A percentile compares a stretch with the other conserved stretches of the same genome.
Conservation (phyloP, 1,140 invertebrate species). For the Paracyclopina nana region DNA sequence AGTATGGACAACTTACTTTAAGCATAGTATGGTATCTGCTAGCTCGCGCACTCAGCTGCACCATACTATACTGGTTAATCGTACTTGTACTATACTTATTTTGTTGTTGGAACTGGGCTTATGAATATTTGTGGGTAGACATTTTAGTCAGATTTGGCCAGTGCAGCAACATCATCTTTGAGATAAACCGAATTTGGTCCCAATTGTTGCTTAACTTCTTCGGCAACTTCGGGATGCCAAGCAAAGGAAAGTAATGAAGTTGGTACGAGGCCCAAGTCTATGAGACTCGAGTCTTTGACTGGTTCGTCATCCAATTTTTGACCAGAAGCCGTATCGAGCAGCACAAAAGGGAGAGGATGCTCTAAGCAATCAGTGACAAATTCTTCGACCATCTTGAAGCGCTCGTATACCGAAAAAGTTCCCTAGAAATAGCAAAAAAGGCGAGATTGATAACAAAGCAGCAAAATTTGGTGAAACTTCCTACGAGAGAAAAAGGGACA, state of each 20-base stretch:
- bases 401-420: slow-evolving; percentile 12
- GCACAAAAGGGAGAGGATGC: not conserved
- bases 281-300: not conserved
- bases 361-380: slow-evolving; percentile 7
- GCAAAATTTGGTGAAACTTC: not conserved
- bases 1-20: too few relatives aligned
- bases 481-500: not conserved
- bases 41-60: too few relatives aligned
- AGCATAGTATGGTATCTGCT: too few relatives aligned
- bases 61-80: too few relatives aligned
- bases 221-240: slow-evolving; percentile 7
- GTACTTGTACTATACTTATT: too few relatives aligned
- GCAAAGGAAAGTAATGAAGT: not conserved
- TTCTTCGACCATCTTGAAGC: not conserved
- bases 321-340: slow-evolving; percentile 1
- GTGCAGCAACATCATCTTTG: too few relatives aligned
- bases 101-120: too few relatives aligned
- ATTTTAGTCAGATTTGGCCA: too few relatives aligned
- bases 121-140: too few relatives aligned
- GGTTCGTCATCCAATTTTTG: not conserved
- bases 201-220: not conserved
- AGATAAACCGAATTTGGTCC: not conserved
- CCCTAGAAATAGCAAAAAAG: not conserved
- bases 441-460: not conserved
- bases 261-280: slow-evolving; percentile 8